phyloP scores from a whole-genome alignment of 2,888 invertebrate genomes.

The Dicycla oo region DNA sequence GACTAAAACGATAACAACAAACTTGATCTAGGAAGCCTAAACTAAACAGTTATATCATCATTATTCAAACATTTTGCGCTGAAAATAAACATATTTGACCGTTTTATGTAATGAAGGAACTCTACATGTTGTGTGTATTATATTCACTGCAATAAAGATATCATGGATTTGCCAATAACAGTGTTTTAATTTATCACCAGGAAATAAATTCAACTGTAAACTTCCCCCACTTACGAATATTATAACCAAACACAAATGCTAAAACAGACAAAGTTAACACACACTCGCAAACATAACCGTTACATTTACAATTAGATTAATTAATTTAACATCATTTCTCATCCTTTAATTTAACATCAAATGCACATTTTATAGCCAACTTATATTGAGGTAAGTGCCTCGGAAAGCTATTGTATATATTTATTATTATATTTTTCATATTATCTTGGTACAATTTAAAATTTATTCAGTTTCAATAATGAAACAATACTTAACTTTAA shows the following conservation, averaged over 20 bases:
- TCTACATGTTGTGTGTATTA: constrained; percentile 32
- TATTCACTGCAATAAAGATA: constrained; percentile 55
- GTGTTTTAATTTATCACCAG: constrained; percentile 38
- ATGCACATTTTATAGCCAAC: constrained; percentile 46
- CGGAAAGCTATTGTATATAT: constrained; percentile 34
- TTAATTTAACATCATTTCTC: constrained; percentile 12
- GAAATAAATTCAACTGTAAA: constrained; percentile 11
- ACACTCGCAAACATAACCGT: constrained; percentile 42
- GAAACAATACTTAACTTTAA: constrained; percentile 2
- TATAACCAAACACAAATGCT: constrained; percentile 26
- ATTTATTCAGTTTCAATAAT: constrained; percentile 4
- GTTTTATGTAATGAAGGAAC: constrained; percentile 22
- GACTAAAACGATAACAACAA: constrained; percentile 56
- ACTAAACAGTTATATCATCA: constrained; percentile 45
- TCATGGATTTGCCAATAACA: constrained; percentile 48
- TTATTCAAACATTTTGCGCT: constrained; percentile 51
- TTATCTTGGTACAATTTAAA: constrained; percentile 33
- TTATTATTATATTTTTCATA: constrained; percentile 5
- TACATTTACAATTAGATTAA: constrained; percentile 33
- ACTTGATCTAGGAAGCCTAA: constrained; percentile 41
- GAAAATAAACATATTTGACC: constrained; percentile 44
- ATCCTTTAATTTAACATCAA: constrained; percentile 16
- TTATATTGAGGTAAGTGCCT: constrained; percentile 19
- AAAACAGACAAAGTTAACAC: constrained; percentile 31
- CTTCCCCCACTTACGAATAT: constrained; percentile 26